Base-by-base conservation (phyloP, 2,797 vertebrate species). In the Hippoglossus hippoglossus region DNA sequence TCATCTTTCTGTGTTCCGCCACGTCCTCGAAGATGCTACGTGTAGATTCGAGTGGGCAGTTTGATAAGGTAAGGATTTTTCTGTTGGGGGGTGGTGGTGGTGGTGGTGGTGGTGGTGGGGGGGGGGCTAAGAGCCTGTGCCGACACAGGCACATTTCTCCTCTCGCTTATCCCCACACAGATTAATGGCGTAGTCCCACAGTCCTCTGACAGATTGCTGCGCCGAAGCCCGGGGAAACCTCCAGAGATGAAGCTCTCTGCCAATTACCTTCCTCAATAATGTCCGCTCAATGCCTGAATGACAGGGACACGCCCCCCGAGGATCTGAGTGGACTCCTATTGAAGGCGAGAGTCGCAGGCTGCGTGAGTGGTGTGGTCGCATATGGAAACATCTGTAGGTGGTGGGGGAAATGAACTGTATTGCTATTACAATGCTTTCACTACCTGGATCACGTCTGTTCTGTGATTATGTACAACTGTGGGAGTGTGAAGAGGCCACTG, bases 231-330 rank as follows among this genome's bases (percentile, higher is more conserved):
- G 74, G 64, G 75, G 84, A 92, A 94, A 92, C 89, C 91, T 92
- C 91, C 81, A 87, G 91, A 94, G 92, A 94, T 91, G 88, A 90
- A 79, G 76, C 86, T 82, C 67, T 76, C 82, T 89, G 82, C 91
- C 92, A 94, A 93, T 95, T 94, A 94, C 89, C 83, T 92, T 90
- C 90, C 86, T 93, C 91, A 93, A 92, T 92, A 94, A 93, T 80
- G 80, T 90, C 81, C 67, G 70, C 86, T 93, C 86, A 72, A 88
- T 92, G 89, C 71, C 87, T 87, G 87, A 91, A 89, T 88, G 88
- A 92, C 91, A 92, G 87, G 75, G 67, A 86, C 51, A 53, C 57
- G 63, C 80, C 89, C 89, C 82, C 82, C 9, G 8, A 86, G 87
- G 86, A 85, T 79, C 78, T 63, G 74, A 81, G 79, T 66, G 62